These are phyloP conservation scores for Bryconaethiops microstoma DNA, from an alignment of 2,797 vertebrate species.

Conservation along the genomic window DNA sequence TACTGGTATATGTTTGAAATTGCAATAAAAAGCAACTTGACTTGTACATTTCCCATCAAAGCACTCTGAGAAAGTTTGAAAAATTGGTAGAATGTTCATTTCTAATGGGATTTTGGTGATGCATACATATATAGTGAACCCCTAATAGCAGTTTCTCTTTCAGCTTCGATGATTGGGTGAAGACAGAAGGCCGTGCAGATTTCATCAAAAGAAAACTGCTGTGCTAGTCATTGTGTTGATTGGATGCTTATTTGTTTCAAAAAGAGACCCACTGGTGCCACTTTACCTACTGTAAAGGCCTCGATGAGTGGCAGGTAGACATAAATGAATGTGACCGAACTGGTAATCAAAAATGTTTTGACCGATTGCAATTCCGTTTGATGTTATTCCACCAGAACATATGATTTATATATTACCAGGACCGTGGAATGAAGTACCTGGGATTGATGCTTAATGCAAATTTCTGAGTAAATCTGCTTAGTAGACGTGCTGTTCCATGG, in stretches of 20 bases:
- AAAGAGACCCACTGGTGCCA: neutral
- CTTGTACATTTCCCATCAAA: no score
- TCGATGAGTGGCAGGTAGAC: neutral
- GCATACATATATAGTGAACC: no score
- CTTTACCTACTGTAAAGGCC: neutral
- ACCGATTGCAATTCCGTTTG: no score
- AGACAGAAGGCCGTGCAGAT: neutral
- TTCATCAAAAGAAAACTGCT: neutral
- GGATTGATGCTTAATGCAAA: neutral
- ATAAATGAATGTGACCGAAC: no score
- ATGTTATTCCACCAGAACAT: no score
- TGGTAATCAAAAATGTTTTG: no score
- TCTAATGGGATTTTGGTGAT: neutral
- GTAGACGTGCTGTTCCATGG: neutral
- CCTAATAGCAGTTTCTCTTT: neutral
- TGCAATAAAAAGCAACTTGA: no score
- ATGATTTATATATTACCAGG: no score
- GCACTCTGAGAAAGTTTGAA: no score
- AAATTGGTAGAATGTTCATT: neutral
- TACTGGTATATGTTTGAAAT: no score
- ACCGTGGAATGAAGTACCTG: no score
- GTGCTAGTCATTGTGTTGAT: neutral
- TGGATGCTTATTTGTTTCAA: neutral
- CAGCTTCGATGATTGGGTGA: neutral
- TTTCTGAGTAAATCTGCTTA: neutral